These are phyloP conservation scores for Eristalis intricaria DNA, from an alignment of 2,888 invertebrate species.

Conservation along the genomic window DNA sequence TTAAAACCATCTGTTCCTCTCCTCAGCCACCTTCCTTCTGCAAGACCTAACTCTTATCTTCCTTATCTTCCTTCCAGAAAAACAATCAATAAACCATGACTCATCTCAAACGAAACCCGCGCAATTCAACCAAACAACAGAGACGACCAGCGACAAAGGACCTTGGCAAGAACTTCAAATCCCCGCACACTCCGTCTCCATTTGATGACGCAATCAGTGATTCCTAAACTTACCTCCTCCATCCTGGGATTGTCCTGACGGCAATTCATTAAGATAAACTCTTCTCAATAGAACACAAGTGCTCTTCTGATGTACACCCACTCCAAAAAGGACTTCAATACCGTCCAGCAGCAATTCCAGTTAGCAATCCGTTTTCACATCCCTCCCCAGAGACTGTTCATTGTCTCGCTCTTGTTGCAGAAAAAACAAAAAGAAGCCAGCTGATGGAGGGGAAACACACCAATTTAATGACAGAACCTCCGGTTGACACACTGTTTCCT, in stretches of 20 bases:
- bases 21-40: too few species aligned
- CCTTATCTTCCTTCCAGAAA: too few species aligned
- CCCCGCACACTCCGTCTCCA: not conserved
- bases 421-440: not conserved
- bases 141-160: not conserved
- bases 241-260: not conserved
- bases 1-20: too few species aligned
- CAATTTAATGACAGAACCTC: slow-evolving; percentile 16
- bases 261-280: not conserved
- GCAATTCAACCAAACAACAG: too few species aligned
- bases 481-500: slow-evolving; percentile 4
- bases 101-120: too few species aligned
- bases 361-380: not conserved
- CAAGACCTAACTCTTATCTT: too few species aligned
- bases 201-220: not conserved
- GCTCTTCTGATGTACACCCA: not conserved
- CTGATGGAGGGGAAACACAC: not conserved
- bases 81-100: too few species aligned
- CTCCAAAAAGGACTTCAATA: not conserved
- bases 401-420: not conserved
- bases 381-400: not conserved
- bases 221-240: not conserved
- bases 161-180: not conserved
- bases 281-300: not conserved
- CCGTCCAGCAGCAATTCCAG: not conserved